Percentiles rank a stretch among this genome's conserved stretches.
phyloP scores from a whole-genome alignment of 2,113 vertebrate species.

The Marmota flaviventris region DNA sequence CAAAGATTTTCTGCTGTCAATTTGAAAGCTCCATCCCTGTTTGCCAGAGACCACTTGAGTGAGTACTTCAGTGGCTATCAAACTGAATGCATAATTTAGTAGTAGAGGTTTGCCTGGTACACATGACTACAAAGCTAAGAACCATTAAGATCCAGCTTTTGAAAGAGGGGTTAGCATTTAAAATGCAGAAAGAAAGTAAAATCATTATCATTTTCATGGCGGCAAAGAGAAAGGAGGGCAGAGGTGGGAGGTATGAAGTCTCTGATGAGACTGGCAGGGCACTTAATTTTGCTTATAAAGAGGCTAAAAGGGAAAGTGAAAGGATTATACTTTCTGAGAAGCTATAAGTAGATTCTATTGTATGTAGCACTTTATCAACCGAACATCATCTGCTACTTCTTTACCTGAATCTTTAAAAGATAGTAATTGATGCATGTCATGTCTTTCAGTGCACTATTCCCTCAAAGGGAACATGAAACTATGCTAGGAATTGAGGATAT shows the following conservation, averaged over 20 bases:
- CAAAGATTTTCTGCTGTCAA: not conserved
- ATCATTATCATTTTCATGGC: not conserved
- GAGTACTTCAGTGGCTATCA: not conserved
- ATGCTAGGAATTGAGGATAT: not conserved
- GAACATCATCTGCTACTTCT: not conserved
- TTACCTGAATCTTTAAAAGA: constrained; percentile 28
- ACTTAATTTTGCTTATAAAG: constrained; percentile 11
- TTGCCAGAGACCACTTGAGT: not conserved
- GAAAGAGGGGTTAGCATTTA: not conserved
- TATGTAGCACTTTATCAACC: not conserved
- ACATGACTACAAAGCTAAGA: not conserved
- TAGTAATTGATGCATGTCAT: not conserved
- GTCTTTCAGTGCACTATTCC: not conserved
- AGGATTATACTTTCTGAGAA: not conserved
- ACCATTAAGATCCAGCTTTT: constrained; percentile 6
- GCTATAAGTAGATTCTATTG: not conserved
- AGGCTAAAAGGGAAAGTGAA: not conserved
- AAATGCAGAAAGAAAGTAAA: constrained; percentile 17
- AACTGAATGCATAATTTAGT: not conserved
- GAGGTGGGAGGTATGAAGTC: not conserved
- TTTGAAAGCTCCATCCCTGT: not conserved
- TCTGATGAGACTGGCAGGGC: not conserved
- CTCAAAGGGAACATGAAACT: not conserved
- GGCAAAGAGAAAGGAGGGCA: not conserved
- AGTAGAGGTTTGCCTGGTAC: not conserved